Evolutionary conservation across 2,888 invertebrate genomes (phyloP).

Genomic region (Lathronympha strigana): DNA sequence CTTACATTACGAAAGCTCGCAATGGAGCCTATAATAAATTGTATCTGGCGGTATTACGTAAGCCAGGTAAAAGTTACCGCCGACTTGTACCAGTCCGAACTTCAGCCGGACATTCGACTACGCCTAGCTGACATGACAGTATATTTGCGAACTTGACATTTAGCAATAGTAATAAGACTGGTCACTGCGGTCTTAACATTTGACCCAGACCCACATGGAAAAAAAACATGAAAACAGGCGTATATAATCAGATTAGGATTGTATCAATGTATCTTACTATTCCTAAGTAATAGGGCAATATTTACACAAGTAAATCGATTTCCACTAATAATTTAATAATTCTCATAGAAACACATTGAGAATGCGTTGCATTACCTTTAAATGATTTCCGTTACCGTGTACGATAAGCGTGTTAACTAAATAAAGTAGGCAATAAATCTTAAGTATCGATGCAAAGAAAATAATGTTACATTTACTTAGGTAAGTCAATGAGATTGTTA

Average conservation of each 20-base stretch:
- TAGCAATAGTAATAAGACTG: conserved; percentile 1
- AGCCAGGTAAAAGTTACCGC: conserved; percentile 79
- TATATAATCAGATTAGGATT: background rate
- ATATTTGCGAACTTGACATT: conserved; percentile 22
- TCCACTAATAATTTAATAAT: background rate
- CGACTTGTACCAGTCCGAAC: conserved; percentile 71
- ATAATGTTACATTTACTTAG: conserved; percentile 24
- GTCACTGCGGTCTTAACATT: conserved; percentile 3
- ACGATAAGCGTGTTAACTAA: background rate
- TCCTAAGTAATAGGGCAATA: no score
- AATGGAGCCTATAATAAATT: conserved; percentile 78
- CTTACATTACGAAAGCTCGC: conserved; percentile 79
- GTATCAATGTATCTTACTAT: background rate
- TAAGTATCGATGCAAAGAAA: background rate
- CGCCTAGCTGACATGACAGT: conserved; percentile 7
- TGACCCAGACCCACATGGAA: background rate
- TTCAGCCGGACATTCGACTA: conserved; percentile 51
- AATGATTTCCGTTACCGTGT: conserved; percentile 1
- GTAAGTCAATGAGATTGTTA: conserved; percentile 32
- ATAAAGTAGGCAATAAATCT: background rate
- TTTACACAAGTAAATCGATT: background rate
- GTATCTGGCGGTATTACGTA: conserved; percentile 76
- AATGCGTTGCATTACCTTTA: background rate
- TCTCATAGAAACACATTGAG: background rate
- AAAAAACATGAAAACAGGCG: no score